These are phyloP conservation scores for Idris sp. DNA, from an alignment of 1,140 invertebrate species.

Conservation along the genomic window DNA sequence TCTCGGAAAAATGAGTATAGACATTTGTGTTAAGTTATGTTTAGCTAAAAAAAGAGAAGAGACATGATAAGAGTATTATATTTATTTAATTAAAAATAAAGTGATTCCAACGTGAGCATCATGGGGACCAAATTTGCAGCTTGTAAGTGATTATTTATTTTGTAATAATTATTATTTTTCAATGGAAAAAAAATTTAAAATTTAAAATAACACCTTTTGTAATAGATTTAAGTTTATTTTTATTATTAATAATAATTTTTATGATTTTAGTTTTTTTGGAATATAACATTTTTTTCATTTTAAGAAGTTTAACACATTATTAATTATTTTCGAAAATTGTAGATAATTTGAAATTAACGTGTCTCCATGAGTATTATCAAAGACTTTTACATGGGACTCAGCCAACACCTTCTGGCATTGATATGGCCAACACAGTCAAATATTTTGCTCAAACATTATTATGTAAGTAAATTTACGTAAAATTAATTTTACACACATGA, in stretches of 20 bases:
- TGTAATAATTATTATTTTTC: too few relatives aligned
- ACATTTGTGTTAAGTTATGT: slow-evolving; percentile 10
- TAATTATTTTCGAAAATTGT: too few relatives aligned
- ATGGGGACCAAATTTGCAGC: slow-evolving; percentile 79
- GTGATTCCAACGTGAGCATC: slow-evolving; percentile 18
- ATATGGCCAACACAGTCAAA: slow-evolving; percentile 98
- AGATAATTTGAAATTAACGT: slow-evolving; percentile 98
- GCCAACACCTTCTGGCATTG: slow-evolving; percentile 94
- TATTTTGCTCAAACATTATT: slow-evolving; percentile 98
- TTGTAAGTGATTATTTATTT: slow-evolving; percentile 76
- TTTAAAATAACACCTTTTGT: too few relatives aligned
- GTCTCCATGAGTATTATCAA: slow-evolving; percentile 96
- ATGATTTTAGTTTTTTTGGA: too few relatives aligned
- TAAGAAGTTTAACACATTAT: too few relatives aligned
- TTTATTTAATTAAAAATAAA: slow-evolving; percentile 13
- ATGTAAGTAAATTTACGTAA: slow-evolving; percentile 86
- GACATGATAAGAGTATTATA: slow-evolving; percentile 25
- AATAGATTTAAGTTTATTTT: too few relatives aligned
- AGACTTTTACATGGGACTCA: slow-evolving; percentile 93
- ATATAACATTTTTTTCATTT: too few relatives aligned
- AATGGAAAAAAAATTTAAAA: too few relatives aligned
- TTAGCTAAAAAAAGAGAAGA: slow-evolving; percentile 3
- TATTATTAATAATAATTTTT: too few relatives aligned
- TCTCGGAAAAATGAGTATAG: slow-evolving; percentile 34
- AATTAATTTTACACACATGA: slow-evolving; percentile 22